These are phyloP conservation scores for Tyrannus savana DNA, from an alignment of 2,113 vertebrate genomes.

Conservation along the genomic window DNA sequence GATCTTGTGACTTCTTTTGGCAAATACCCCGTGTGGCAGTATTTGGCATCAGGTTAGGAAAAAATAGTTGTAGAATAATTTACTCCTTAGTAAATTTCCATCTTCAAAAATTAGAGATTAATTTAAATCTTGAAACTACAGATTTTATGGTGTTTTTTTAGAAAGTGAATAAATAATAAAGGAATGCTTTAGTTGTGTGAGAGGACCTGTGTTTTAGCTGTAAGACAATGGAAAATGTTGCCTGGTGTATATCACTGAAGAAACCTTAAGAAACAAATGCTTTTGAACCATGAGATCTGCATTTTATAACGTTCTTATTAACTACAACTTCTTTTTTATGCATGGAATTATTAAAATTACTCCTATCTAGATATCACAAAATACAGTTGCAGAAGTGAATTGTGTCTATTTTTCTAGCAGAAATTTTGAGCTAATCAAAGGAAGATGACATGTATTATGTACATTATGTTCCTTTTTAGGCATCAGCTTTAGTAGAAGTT, in stretches of 20 bases:
- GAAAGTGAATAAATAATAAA: neutral
- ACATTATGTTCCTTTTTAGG: neutral
- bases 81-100: neutral
- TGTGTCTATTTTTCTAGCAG: neutral
- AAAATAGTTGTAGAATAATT: neutral
- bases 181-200: neutral
- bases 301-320: neutral
- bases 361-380: neutral
- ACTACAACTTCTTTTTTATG: neutral
- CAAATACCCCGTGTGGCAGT: neutral
- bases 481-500: neutral
- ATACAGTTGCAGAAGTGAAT: neutral
- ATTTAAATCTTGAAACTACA: neutral
- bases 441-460: neutral
- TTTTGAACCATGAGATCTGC: neutral
- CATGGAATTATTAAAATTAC: neutral
- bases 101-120: neutral
- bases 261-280: neutral
- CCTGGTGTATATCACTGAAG: neutral
- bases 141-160: neutral
- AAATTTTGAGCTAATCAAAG: neutral
- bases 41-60: neutral
- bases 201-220: neutral
- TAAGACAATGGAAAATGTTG: neutral
- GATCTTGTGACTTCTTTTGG: neutral